A percentile compares a stretch with the other conserved stretches of the same genome.
phyloP scores from a whole-genome alignment of 2,797 vertebrate species.

The Mormyrus hasselquistii region DNA sequence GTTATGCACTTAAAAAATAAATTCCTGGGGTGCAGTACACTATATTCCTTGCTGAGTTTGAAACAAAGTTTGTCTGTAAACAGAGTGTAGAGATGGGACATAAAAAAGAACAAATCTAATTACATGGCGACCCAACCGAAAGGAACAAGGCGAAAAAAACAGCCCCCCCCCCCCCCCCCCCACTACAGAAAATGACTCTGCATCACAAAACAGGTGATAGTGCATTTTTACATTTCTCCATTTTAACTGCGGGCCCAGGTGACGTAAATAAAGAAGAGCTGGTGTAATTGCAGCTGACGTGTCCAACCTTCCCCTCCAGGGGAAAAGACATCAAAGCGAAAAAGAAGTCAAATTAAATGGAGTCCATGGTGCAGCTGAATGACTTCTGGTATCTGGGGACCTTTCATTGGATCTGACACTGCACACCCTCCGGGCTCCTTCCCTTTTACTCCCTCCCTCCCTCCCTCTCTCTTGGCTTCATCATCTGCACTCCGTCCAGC shows the following conservation, averaged over 20 bases:
- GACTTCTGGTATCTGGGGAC: slow-evolving; percentile 47
- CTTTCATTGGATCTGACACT: slow-evolving; percentile 52
- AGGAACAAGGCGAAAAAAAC: slow-evolving; percentile 31
- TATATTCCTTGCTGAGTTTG: background rate
- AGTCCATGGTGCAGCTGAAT: slow-evolving; percentile 54
- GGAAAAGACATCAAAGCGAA: slow-evolving; percentile 55
- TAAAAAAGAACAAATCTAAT: slow-evolving; percentile 59
- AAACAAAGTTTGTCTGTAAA: slow-evolving; percentile 20
- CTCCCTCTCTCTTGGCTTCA: background rate
- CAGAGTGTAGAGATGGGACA: slow-evolving; percentile 50
- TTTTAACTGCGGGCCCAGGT: slow-evolving; percentile 16
- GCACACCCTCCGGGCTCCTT: slow-evolving; percentile 40
- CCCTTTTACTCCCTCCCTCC: slow-evolving; percentile 30
- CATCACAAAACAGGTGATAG: background rate
- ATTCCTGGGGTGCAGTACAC: background rate
- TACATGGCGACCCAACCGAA: slow-evolving; percentile 45
- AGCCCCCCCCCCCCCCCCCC: background rate
- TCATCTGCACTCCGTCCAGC: background rate
- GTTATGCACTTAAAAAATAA: background rate
- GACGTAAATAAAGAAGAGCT: slow-evolving; percentile 43
- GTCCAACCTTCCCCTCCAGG: slow-evolving; percentile 40
- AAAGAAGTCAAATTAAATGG: slow-evolving; percentile 54
- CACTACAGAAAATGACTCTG: background rate
- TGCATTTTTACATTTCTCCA: slow-evolving; percentile 1
- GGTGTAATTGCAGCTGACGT: slow-evolving; percentile 37